Conservation (phyloP, 2,113 vertebrate species). For the Cichladusa arquata region DNA sequence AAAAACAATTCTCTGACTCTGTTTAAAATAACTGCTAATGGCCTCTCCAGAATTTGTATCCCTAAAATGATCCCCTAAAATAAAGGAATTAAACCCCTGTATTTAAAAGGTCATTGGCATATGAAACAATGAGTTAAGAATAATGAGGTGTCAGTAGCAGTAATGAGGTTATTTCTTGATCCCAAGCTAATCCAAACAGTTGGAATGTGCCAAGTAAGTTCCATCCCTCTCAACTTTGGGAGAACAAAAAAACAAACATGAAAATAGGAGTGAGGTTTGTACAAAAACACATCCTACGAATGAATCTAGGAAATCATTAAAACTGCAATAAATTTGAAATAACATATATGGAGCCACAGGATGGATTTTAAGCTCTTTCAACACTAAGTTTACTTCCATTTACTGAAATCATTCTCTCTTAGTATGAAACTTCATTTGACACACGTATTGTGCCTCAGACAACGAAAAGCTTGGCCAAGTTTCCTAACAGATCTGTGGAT, state of each 20-base stretch:
- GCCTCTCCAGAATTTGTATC: neutral
- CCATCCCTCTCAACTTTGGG: neutral
- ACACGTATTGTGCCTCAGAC: neutral
- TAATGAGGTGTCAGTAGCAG: neutral
- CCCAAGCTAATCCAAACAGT: neutral
- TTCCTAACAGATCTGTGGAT: neutral
- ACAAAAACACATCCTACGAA: neutral
- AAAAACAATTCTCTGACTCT: neutral
- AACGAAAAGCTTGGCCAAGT: slow-evolving; percentile 20
- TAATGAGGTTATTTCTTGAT: neutral
- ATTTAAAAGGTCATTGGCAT: neutral
- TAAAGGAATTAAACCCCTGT: neutral
- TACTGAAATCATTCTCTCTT: neutral
- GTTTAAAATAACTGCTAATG: neutral
- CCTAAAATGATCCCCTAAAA: neutral
- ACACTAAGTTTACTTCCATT: neutral
- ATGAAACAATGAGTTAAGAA: neutral
- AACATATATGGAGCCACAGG: neutral
- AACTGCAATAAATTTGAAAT: neutral
- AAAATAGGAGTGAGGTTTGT: neutral
- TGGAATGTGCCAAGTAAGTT: neutral
- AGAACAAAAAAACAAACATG: neutral
- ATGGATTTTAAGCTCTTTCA: neutral
- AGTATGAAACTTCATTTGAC: neutral
- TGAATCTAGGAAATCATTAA: neutral